Conservation (phyloP, 2,113 vertebrate species). For the Gorilla gorilla region DNA sequence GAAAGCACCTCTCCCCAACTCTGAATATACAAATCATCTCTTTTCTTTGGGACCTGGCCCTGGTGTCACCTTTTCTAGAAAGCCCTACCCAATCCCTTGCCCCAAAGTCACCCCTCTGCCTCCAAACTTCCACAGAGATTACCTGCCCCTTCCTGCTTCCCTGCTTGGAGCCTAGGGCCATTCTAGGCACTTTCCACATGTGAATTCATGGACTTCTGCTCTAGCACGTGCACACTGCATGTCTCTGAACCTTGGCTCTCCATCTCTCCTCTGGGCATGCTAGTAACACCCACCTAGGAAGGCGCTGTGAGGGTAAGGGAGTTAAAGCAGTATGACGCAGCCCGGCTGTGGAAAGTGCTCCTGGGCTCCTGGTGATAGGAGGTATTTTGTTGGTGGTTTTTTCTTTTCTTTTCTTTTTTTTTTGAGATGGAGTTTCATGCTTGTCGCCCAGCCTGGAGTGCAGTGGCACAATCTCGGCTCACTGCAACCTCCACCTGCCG, state of each 20-base stretch:
- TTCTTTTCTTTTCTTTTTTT: too few species aligned
- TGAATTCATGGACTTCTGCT: neutral
- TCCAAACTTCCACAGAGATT: too few species aligned
- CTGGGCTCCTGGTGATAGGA: neutral
- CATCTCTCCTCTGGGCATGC: neutral
- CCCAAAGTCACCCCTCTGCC: neutral
- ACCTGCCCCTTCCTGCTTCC: neutral
- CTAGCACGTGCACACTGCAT: accelerated
- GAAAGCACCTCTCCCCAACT: neutral
- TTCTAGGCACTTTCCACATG: neutral
- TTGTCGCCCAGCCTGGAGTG: too few species aligned
- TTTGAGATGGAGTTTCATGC: too few species aligned
- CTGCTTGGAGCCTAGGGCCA: neutral
- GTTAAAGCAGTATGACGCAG: neutral
- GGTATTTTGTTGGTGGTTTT: too few species aligned
- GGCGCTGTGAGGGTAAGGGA: neutral
- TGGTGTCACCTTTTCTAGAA: neutral
- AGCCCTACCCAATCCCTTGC: too few species aligned
- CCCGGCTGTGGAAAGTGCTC: too few species aligned
- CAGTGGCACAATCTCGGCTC: too few species aligned
- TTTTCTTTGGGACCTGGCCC: neutral
- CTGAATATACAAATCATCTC: neutral
- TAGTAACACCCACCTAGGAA: neutral
- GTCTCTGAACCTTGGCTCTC: neutral
- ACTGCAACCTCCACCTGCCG: too few species aligned